phyloP scores from a whole-genome alignment of 2,113 vertebrate species.

The Euleptes europaea region DNA sequence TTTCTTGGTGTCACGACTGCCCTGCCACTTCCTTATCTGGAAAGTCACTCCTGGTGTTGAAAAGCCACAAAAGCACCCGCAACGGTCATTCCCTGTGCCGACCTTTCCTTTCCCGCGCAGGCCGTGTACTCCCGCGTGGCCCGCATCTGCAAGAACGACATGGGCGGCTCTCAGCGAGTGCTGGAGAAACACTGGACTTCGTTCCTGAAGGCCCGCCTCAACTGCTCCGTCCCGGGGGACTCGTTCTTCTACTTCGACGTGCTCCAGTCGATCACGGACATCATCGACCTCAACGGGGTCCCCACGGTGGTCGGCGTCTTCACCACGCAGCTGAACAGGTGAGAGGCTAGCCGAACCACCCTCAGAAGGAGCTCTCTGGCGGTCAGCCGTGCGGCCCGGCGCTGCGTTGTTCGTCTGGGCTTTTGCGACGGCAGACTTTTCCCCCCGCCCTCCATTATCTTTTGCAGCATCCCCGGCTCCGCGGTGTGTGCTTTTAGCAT shows the following conservation, averaged over 20 bases:
- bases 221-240: conserved; percentile 96
- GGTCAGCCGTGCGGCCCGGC: background rate
- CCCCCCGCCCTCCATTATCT: conserved; percentile 7
- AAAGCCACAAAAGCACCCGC: conserved; percentile 8
- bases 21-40: conserved; percentile 36
- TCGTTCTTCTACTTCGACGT: conserved; percentile 99
- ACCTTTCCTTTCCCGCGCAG: conserved; percentile 61
- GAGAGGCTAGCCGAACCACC: conserved; percentile 50
- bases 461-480: conserved; percentile 92
- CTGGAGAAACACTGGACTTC: conserved; percentile 99
- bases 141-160: conserved; percentile 97
- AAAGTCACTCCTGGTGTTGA: conserved; percentile 2
- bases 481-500: conserved; percentile 97
- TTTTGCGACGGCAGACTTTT: conserved; percentile 12
- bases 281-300: conserved; percentile 89
- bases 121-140: conserved; percentile 97
- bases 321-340: conserved; percentile 99
- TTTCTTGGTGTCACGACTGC: conserved; percentile 26
- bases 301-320: conserved; percentile 93
- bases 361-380: conserved; percentile 2
- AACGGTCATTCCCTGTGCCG: conserved; percentile 56
- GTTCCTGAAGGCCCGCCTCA: conserved; percentile 94
- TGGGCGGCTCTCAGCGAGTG: conserved; percentile 96
- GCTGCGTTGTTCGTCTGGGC: background rate
- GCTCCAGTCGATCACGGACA: conserved; percentile 95